phyloP scores from a whole-genome alignment of 1,140 invertebrate genomes.

The Drosophila triauraria region DNA sequence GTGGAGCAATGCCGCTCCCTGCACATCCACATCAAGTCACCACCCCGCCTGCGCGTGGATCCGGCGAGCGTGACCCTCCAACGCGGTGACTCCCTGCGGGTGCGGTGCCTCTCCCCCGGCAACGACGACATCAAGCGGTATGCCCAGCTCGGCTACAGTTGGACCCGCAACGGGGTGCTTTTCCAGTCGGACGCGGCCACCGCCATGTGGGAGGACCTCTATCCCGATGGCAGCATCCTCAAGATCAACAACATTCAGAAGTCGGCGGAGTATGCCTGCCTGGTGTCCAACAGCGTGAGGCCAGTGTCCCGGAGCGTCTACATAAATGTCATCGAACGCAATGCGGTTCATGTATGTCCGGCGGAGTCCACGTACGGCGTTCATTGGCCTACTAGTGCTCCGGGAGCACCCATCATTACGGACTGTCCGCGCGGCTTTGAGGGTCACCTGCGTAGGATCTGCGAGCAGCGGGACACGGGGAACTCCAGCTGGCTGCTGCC shows the following conservation, averaged over 20 bases:
- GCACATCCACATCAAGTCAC: constrained; percentile 88
- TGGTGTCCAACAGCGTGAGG: constrained; percentile 86
- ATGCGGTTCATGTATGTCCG: constrained; percentile 86
- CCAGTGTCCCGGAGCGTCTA: constrained; percentile 87
- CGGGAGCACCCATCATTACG: constrained; percentile 87
- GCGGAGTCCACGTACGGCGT: constrained; percentile 85
- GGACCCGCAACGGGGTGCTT: constrained; percentile 91
- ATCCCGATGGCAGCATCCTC: constrained; percentile 91
- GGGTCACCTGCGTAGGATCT: constrained; percentile 86
- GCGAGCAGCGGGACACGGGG: constrained; percentile 87
- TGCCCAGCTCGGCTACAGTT: constrained; percentile 90
- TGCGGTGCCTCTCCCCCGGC: constrained; percentile 88
- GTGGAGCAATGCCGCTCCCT: constrained; percentile 90
- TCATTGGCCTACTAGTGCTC: constrained; percentile 88
- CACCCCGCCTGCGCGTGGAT: constrained; percentile 89
- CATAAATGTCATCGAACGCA: constrained; percentile 88
- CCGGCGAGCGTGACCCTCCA: constrained; percentile 90
- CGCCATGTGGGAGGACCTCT: constrained; percentile 92
- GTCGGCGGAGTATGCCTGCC: constrained; percentile 88
- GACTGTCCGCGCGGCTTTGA: constrained; percentile 87
- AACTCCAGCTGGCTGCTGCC: constrained; percentile 90
- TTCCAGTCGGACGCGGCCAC: constrained; percentile 89
- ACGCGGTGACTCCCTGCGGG: constrained; percentile 87
- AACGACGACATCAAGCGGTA: constrained; percentile 86
- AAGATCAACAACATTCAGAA: constrained; percentile 91